Percentiles rank a stretch among this genome's conserved stretches.
Evolutionary conservation across 2,113 vertebrate species (phyloP).

Genomic region (Grammomys surdaster): DNA sequence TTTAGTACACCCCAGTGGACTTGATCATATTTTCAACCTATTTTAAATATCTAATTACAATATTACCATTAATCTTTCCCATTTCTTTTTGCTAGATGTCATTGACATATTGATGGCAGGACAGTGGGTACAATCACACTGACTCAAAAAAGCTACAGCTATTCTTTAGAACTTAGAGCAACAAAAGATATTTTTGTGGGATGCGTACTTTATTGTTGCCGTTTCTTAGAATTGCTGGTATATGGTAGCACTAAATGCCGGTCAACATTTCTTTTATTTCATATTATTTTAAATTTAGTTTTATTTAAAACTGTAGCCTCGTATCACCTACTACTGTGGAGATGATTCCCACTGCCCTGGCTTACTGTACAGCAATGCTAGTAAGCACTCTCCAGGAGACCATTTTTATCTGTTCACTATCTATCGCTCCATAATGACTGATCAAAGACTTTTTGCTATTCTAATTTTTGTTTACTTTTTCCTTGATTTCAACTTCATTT

Average conservation of each 20-base stretch:
- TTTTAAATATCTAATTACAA: slow-evolving; percentile 31
- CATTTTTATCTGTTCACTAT: background rate
- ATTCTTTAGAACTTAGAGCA: slow-evolving; percentile 11
- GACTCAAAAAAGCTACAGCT: background rate
- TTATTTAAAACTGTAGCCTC: background rate
- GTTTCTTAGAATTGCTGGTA: slow-evolving; percentile 21
- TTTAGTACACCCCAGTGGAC: background rate
- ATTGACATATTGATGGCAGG: background rate
- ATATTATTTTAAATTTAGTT: background rate
- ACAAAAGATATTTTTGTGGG: background rate
- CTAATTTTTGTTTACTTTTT: slow-evolving; percentile 23
- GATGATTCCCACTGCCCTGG: background rate
- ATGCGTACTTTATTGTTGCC: background rate
- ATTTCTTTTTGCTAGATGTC: background rate
- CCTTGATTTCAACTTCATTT: background rate
- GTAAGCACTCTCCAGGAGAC: background rate
- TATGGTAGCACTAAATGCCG: background rate
- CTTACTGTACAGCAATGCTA: background rate
- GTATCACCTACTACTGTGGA: background rate
- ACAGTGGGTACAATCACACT: background rate
- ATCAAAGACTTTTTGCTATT: slow-evolving; percentile 1
- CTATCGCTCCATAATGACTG: background rate
- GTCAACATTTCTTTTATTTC: background rate
- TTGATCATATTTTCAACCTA: slow-evolving; percentile 7
- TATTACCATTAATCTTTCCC: background rate